Evolutionary conservation across 2,888 invertebrate genomes (phyloP), one percentile per base, ranked within the genome.

Genomic region (Hypomecis atomaria): DNA sequence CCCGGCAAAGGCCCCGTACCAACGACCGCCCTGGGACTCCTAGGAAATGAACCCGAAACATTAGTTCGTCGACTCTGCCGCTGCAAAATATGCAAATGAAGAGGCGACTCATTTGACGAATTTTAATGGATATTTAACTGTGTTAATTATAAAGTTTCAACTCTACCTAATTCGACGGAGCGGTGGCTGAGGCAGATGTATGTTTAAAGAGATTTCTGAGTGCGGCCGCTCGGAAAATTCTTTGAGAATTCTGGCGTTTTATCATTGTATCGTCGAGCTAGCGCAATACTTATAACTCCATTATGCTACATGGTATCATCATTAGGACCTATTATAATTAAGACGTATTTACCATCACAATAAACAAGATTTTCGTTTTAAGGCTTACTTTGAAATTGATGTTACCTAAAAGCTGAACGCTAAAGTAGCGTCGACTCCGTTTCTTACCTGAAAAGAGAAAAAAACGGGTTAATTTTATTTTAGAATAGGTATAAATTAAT

Each of bases 51-150:
- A 86, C 85, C 81, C 74, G 76, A 80, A 78, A 75, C 77, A 78
- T 84, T 85, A 84, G 82, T 82, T 76, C 71, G 75, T 78, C 79
- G 77, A 85, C 84, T 84, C 84, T 74, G 78, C 81, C 81, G 80
- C 79, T 79, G 84, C 86, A 83, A 89, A 90, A 88, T 90, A 89
- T 91, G 90, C 86, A 88, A 89, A 90, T 89, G 87, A 83, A 83
- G 82, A 79, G 83, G 81, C 82, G 82, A 88, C 88, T 88, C 85
- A 89, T 89, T 90, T 89, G 86, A 87, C 87, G 83, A 89, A 89
- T 88, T 90, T 90, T 87, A 90, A 89, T 89, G 82, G 88, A 85
- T 85, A 87, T 90, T 89, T 89, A 90, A 88, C 87, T 83, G 84
- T 86, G 85, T 86, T 87, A 82, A 87, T 89, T 88, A 87, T 82